Evolutionary conservation across 2,113 vertebrate species (phyloP).

Genomic region (Myrmecophaga tridactyla): DNA sequence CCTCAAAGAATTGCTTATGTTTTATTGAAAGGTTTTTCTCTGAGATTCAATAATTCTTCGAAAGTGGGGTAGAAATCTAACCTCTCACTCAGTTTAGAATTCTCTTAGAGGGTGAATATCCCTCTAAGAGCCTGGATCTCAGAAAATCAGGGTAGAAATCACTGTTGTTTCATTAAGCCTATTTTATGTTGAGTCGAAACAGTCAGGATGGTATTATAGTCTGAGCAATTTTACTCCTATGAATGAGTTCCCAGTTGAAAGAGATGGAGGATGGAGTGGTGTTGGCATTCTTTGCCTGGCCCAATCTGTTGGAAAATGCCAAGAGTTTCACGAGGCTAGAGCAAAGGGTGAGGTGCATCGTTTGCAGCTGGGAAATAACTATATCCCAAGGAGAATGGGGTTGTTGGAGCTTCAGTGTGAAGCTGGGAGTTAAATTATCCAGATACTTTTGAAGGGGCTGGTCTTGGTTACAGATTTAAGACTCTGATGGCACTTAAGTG

Average conservation of each 20-base stretch:
- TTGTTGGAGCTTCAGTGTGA: not conserved
- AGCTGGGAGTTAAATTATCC: not conserved
- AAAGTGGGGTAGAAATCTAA: not conserved
- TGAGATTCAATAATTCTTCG: not conserved
- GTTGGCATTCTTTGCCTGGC: not conserved
- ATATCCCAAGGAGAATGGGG: not conserved
- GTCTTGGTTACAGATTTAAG: not conserved
- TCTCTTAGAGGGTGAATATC: not conserved
- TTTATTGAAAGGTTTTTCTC: not conserved
- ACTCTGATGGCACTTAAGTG: not conserved
- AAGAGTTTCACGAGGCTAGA: not conserved
- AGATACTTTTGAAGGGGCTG: not conserved
- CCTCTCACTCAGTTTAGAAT: not conserved
- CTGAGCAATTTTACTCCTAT: not conserved
- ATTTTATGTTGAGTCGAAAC: not conserved
- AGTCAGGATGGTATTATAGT: not conserved
- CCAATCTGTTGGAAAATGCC: not conserved
- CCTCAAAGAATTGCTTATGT: not conserved
- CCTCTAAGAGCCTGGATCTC: not conserved
- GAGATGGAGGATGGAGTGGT: not conserved
- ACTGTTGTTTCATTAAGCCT: not conserved
- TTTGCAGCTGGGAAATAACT: not conserved
- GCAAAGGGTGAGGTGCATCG: not conserved
- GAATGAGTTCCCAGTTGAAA: not conserved
- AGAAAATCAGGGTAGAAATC: not conserved